Conservation (phyloP, 2,113 vertebrate species). For the Triplophysa tibetana region DNA sequence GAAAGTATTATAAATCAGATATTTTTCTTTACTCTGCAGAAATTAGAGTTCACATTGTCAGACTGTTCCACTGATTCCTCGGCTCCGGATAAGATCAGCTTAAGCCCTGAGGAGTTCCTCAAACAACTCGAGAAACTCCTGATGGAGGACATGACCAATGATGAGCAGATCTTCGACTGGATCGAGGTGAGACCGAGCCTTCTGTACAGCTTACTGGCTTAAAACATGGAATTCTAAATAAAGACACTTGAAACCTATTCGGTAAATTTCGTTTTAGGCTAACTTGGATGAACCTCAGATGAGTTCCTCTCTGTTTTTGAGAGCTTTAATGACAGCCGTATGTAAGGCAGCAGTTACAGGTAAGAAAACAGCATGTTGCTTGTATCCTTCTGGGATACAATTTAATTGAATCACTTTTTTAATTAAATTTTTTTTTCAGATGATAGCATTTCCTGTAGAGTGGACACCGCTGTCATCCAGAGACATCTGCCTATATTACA, state of each 20-base stretch:
- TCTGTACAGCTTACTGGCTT: neutral
- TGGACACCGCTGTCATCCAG: constrained; percentile 94
- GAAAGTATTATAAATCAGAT: neutral
- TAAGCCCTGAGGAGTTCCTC: constrained; percentile 86
- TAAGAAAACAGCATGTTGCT: constrained; percentile 64
- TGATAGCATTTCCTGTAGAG: constrained; percentile 87
- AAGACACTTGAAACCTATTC: neutral
- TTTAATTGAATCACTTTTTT: neutral
- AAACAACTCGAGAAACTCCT: constrained; percentile 90
- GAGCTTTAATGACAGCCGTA: constrained; percentile 98
- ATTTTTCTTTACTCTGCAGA: constrained; percentile 70
- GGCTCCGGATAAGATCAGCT: constrained; percentile 77
- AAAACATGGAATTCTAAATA: too few relatives aligned
- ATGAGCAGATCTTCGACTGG: constrained; percentile 99
- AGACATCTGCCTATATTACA: constrained; percentile 94
- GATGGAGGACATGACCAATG: constrained; percentile 89
- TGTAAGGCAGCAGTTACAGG: constrained; percentile 98
- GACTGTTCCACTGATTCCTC: constrained; percentile 80
- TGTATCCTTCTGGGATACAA: neutral
- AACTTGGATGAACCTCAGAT: constrained; percentile 94
- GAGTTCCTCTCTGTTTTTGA: constrained; percentile 95
- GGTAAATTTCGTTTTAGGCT: constrained; percentile 76
- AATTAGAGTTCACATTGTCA: constrained; percentile 86
- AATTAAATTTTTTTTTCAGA: constrained; percentile 67
- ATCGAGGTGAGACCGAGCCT: constrained; percentile 81